Percentiles rank a stretch among this genome's conserved stretches.
Evolutionary conservation across 2,888 invertebrate species (phyloP).

Genomic region (Andrena bucephala): DNA sequence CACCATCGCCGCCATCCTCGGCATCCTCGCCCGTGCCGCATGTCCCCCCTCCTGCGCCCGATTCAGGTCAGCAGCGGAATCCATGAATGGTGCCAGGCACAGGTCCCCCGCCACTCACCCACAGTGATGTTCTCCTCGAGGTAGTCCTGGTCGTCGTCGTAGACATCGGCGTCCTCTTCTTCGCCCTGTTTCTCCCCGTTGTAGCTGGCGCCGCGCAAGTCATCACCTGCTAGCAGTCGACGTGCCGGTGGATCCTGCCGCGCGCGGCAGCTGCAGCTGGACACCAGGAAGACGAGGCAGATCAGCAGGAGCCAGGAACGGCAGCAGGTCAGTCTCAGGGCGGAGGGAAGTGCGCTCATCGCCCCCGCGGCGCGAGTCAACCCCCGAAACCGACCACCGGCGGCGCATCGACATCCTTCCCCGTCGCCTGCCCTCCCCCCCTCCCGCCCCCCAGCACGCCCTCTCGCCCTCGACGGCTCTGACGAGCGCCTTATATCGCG

Average conservation of each 20-base stretch:
- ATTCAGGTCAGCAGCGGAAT: neutral
- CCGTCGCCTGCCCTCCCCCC: constrained; percentile 73
- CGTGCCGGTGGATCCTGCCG: constrained; percentile 49
- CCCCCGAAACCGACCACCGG: constrained; percentile 84
- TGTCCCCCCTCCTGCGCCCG: neutral
- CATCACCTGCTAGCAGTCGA: constrained; percentile 69
- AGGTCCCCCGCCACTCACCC: constrained; percentile 77
- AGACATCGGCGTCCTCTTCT: constrained; percentile 82
- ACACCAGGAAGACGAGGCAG: constrained; percentile 74
- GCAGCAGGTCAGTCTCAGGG: constrained; percentile 82
- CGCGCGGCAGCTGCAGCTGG: constrained; percentile 53
- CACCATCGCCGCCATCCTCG: constrained; percentile 12
- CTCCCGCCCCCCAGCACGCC: constrained; percentile 67
- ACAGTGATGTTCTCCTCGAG: constrained; percentile 83
- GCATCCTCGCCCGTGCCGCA: neutral
- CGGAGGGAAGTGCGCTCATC: constrained; percentile 84
- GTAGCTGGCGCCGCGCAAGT: constrained; percentile 67
- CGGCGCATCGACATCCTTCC: constrained; percentile 84
- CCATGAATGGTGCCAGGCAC: neutral
- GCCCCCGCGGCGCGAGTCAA: constrained; percentile 85
- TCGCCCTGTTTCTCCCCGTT: constrained; percentile 73
- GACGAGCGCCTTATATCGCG: constrained; percentile 56
- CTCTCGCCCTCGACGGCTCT: constrained; percentile 56
- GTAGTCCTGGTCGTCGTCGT: constrained; percentile 83
- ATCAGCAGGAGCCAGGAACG: constrained; percentile 73